Percentiles rank a stretch among this genome's conserved stretches.
Conservation (phyloP, 2,888 invertebrate genomes). For the Ryuthela nishihirai region DNA sequence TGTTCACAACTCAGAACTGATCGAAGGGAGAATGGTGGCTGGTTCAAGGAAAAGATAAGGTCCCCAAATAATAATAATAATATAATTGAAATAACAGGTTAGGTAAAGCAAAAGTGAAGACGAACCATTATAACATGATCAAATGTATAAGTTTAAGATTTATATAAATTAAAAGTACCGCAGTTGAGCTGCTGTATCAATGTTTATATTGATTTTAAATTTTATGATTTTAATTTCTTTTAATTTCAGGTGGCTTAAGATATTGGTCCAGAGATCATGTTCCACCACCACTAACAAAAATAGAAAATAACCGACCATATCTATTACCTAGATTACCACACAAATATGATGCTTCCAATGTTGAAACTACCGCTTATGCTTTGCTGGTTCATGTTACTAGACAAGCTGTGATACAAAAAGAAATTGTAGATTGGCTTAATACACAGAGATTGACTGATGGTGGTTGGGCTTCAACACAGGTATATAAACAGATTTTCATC, state of each 20-base stretch:
- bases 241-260: slow-evolving; percentile 58
- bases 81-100: too few species aligned
- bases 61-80: too few species aligned
- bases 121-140: too few species aligned
- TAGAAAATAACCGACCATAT: slow-evolving; percentile 87
- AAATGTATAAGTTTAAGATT: too few species aligned
- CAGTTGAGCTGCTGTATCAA: background rate
- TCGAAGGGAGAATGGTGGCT: too few species aligned
- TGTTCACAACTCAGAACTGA: too few species aligned
- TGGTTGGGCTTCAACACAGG: slow-evolving; percentile 80
- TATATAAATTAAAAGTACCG: too few species aligned
- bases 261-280: slow-evolving; percentile 80
- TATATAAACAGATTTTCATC: too few species aligned
- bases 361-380: slow-evolving; percentile 90
- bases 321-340: slow-evolving; percentile 80
- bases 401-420: slow-evolving; percentile 74
- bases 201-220: background rate
- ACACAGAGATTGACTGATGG: slow-evolving; percentile 79
- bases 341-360: slow-evolving; percentile 82
- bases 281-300: slow-evolving; percentile 55
- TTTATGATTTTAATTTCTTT: background rate
- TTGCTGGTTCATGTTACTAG: slow-evolving; percentile 81
- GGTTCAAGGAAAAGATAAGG: too few species aligned
- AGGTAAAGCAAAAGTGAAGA: too few species aligned
- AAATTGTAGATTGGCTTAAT: slow-evolving; percentile 86